Base-by-base conservation (phyloP, 2,888 invertebrate genomes). In the Drosophila robusta region DNA sequence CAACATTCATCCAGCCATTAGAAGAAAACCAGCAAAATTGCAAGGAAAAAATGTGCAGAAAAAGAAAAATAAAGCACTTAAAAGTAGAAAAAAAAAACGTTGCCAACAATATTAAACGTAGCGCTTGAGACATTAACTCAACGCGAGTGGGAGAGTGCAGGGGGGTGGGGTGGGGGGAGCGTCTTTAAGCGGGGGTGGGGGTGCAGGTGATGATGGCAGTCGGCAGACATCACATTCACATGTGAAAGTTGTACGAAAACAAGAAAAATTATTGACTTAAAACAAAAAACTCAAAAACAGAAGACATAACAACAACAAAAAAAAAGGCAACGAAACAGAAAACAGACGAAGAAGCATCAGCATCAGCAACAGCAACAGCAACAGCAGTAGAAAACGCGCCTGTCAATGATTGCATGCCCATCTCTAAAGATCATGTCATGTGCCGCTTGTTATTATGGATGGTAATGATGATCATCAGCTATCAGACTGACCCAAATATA, bases 161-260 rank as follows among this genome's bases (percentile, higher is more conserved):
- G 18, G 18, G 16, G 47, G 45, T 6, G 44, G 14, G 46, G n/a
- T 44, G 22, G 22, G 16, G 6, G 38, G 32, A 36, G 29, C 16
- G 45, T 8, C 49, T 32, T 4, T 12, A 34, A 4, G 18, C 3
- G 39, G 7, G 12, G 18, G 26, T 36, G 45, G 54, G 16, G 16
- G 16, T 12, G 24, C 38, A 57, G 57, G 60, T 52, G 75, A 72
- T 81, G 84, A 79, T 58, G 72, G 68, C 75, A 58, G 70, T 47
- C 64, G 65, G 65, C 80, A 74, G 62, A 56, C 73, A 34, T 69
- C 75, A 47, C 80, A 70, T 76, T 78, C 82, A 82, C 77, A 83
- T 85, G 83, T 82, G 83, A 83, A 83, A 83, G 83, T 85, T 83
- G 78, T 74, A 74, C 67, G 61, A 82, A 82, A 80, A 74, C 74